Evolutionary conservation across 2,113 vertebrate genomes (phyloP), one percentile per base, ranked within the genome.

Genomic region (Tachysurus vachellii): DNA sequence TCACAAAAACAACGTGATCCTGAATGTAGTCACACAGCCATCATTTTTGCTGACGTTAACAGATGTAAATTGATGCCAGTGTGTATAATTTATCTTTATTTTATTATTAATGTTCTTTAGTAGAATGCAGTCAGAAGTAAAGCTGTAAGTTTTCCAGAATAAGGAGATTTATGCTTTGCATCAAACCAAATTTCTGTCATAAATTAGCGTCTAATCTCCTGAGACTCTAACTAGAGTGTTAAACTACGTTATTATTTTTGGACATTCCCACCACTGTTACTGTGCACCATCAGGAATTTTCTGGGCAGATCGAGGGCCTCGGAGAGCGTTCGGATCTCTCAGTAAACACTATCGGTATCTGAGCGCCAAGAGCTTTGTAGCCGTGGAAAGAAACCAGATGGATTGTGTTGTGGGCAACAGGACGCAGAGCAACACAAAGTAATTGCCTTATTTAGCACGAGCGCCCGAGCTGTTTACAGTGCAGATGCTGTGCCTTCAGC

Each of bases 401-500:
- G 77, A 56, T 36, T 80, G 53, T 57, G n/a, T 8, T 80, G 53
- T 57, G 28, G 12, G 28, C 13, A 36, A 57, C 77, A 80, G 75
- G 13, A 16, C 7, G 11, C 7, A 42, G 21, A 50, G 11, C 71
- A 75, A 75, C 71, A 75, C 10, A 31, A 17, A 21, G 28, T 36
- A 11, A 57, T 80, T 4, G 16, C 77, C 77, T 80, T 80, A 57
- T 80, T 80, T 80, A 59, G 77, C 77, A 59, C 4, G 19, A 80
- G 77, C 1, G 77, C 17, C 77, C 36, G 77, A 59, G 28, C 54
- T 80, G 77, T 80, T 80, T 80, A 80, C 54, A 80, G n/a, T 23
- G 54, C 13, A 10, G 76, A 17, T 54, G n/a, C 53, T 54, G n/a
- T 28, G 77, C 16, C 17, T 36, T 59, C 16, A 21, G 77, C 28